A percentile compares a stretch with the other conserved stretches of the same genome.
phyloP scores from a whole-genome alignment of 2,888 invertebrate genomes.

The Megalurothrips usitatus region DNA sequence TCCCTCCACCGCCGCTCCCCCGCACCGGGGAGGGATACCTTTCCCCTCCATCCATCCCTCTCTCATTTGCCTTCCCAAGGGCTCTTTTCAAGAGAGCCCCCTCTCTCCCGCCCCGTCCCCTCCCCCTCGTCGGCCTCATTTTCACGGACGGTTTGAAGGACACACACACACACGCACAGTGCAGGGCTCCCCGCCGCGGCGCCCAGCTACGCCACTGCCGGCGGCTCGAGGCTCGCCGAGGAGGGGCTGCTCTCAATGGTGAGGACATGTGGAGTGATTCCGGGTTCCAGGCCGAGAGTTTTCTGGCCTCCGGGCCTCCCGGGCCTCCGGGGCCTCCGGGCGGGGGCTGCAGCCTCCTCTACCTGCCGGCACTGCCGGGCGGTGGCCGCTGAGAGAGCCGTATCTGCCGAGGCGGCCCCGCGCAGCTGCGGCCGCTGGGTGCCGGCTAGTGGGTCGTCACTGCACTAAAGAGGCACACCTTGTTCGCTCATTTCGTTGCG shows the following conservation, averaged over 20 bases:
- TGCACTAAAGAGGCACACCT: background rate
- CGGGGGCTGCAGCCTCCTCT: background rate
- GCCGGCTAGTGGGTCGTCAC: background rate
- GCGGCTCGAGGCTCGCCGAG: background rate
- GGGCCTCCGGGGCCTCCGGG: background rate
- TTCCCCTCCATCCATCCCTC: background rate
- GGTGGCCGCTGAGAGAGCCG: background rate
- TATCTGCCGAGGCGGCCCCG: background rate
- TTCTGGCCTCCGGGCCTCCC: background rate
- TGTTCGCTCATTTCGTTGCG: background rate
- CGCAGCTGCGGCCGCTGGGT: background rate
- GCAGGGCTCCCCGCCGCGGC: background rate
- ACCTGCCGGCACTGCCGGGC: background rate
- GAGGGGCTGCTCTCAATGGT: background rate
- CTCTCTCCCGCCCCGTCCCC: background rate
- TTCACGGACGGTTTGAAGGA: background rate
- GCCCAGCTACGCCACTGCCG: background rate
- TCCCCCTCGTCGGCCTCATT: background rate
- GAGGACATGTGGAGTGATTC: slow-evolving; percentile 9
- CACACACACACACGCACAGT: background rate
- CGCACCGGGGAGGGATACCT: background rate
- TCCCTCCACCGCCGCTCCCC: background rate
- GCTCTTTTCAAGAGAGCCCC: background rate
- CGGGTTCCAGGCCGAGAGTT: background rate
- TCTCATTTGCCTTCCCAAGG: background rate